Base-by-base conservation (phyloP, 2,113 vertebrate species). In the Daubentonia madagascariensis region DNA sequence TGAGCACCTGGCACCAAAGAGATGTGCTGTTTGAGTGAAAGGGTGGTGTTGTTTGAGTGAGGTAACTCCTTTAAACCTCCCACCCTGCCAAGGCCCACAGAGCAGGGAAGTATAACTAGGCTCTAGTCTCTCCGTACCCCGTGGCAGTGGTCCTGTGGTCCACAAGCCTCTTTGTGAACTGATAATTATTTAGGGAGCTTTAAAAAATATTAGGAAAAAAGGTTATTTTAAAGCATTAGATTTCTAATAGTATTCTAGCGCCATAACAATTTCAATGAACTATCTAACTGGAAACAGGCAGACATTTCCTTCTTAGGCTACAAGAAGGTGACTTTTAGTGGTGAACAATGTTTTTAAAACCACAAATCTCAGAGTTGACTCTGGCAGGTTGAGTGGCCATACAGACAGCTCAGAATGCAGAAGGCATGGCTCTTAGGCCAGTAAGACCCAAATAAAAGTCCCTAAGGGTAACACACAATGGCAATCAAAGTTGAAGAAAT, bases 321-420 rank as follows among this genome's bases (percentile, higher is more conserved):
- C 28, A 43, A 22, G 48, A 4, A 50, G 45, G 35, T 70, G 72
- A 28, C 9, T 80, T 73, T 57, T 54, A n/a, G 72, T 37, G 65
- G n/a, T 10, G 30, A 94, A 35, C 23, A n/a, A 17, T 70, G 13
- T 61, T 78, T 95, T 80, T 35, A 75, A 96, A 89, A 85, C 63
- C 70, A 59, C 70, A 70, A 40, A 89, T 91, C 35, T 91, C 75
- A 61, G 92, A 57, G 68, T 85, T 90, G 95, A 68, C 75, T 75
- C 91, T 87, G 68, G 30, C 32, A 79, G 28, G 75, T 22, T 35
- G 43, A 59, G 50, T 88, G 92, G 70, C 76, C 32, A 18, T 37
- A 16, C 1, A 12, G 35, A 65, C 4, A 18, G 1, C 2, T 3
- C 0, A 7, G 17, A 30, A 45, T 65, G 12, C 20, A n/a, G 16